A percentile compares a stretch with the other conserved stretches of the same genome.
Evolutionary conservation across 2,888 invertebrate species (phyloP).

Genomic region (Ditula angustiorana): DNA sequence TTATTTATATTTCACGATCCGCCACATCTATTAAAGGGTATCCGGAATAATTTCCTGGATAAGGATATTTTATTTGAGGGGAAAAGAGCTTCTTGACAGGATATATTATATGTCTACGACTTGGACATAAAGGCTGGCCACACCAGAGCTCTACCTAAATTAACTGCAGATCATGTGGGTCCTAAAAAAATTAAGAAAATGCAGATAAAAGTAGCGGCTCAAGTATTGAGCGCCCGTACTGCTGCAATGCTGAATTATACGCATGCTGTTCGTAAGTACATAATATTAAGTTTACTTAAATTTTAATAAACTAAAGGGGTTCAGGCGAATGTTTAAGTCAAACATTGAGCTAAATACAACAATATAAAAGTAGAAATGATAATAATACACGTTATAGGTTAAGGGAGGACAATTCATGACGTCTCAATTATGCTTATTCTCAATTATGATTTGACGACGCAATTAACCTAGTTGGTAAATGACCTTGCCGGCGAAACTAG

Average conservation of each 20-base stretch:
- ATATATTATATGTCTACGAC: slow-evolving; percentile 10
- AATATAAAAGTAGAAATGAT: too few relatives aligned
- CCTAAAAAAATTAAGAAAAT: slow-evolving; percentile 38
- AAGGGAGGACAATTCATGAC: too few relatives aligned
- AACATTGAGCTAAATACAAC: too few relatives aligned
- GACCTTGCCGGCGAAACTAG: too few relatives aligned
- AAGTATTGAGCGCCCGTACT: slow-evolving; percentile 38
- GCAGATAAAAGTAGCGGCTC: slow-evolving; percentile 36
- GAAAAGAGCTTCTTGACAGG: slow-evolving; percentile 13
- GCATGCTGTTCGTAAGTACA: not conserved
- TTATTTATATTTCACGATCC: slow-evolving; percentile 26
- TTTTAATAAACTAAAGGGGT: too few relatives aligned
- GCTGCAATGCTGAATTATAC: slow-evolving; percentile 38
- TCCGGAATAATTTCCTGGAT: slow-evolving; percentile 41
- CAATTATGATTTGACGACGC: too few relatives aligned
- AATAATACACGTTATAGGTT: too few relatives aligned
- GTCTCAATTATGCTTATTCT: too few relatives aligned
- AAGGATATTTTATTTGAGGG: slow-evolving; percentile 28
- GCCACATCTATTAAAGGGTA: slow-evolving; percentile 40
- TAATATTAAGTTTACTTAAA: too few relatives aligned
- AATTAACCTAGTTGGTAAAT: too few relatives aligned
- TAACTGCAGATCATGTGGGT: slow-evolving; percentile 32
- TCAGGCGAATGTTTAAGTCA: too few relatives aligned
- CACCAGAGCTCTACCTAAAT: slow-evolving; percentile 31
- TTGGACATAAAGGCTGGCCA: slow-evolving; percentile 24